Evolutionary conservation across 2,888 invertebrate species (phyloP).

Genomic region (Callyntrura guangdongensis): DNA sequence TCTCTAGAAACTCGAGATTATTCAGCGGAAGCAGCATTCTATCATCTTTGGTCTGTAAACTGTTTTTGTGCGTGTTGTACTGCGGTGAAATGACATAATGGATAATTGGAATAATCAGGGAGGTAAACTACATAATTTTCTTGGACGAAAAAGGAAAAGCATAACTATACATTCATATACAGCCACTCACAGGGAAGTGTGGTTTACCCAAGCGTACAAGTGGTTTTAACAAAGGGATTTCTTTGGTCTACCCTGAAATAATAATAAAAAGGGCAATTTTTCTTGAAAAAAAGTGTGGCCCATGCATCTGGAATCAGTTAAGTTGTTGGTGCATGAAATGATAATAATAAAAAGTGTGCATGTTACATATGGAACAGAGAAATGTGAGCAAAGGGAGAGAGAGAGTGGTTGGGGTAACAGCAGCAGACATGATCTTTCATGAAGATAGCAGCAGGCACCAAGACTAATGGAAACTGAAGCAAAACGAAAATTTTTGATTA

Average conservation of each 20-base stretch:
- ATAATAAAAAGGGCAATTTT: constrained; percentile 41
- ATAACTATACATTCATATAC: constrained; percentile 21
- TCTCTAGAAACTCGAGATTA: background rate
- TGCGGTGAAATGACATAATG: constrained; percentile 74
- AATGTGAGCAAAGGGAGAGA: background rate
- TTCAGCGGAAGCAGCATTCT: background rate
- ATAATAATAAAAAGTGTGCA: constrained; percentile 46
- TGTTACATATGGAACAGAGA: background rate
- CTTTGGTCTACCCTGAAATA: constrained; percentile 40
- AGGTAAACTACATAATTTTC: constrained; percentile 61
- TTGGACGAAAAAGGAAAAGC: constrained; percentile 31
- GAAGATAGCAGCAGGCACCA: constrained; percentile 76
- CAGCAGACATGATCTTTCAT: constrained; percentile 73
- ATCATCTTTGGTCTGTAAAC: background rate
- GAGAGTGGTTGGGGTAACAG: background rate
- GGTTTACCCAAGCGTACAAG: constrained; percentile 42
- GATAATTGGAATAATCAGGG: constrained; percentile 73
- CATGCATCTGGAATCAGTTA: constrained; percentile 59
- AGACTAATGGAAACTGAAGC: constrained; percentile 70
- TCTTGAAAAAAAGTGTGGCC: constrained; percentile 49
- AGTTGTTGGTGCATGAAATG: constrained; percentile 61
- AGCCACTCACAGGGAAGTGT: background rate
- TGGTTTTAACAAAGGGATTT: constrained; percentile 12
- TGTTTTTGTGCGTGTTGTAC: constrained; percentile 8
- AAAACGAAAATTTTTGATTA: constrained; percentile 61